These are phyloP conservation scores for Pavo muticus DNA, from an alignment of 2,113 vertebrate species.

Conservation along the genomic window DNA sequence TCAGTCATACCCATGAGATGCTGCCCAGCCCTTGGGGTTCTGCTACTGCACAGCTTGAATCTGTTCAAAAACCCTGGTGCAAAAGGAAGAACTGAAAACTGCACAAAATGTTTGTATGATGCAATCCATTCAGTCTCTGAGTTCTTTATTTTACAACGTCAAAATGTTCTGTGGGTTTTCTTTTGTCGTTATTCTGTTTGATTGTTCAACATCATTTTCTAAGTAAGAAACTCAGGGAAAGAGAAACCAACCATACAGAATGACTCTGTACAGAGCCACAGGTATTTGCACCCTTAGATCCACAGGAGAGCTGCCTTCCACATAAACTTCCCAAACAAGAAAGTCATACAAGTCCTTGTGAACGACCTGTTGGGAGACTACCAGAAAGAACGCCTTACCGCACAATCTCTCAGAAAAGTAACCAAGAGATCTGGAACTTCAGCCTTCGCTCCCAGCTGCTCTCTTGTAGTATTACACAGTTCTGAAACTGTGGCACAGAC, in stretches of 20 bases:
- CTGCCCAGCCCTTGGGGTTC: neutral
- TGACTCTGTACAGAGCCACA: neutral
- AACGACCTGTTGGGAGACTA: neutral
- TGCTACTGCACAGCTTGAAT: neutral
- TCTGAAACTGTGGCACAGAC: neutral
- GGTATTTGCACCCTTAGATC: neutral
- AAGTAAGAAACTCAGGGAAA: neutral
- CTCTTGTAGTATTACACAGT: neutral
- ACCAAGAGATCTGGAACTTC: neutral
- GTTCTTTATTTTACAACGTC: neutral
- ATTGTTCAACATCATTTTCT: neutral
- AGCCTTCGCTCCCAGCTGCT: neutral
- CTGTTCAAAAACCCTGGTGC: neutral
- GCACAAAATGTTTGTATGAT: neutral
- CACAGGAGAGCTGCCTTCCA: neutral
- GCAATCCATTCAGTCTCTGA: neutral
- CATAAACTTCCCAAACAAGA: neutral
- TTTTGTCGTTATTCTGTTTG: neutral
- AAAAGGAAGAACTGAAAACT: neutral
- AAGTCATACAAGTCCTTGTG: neutral
- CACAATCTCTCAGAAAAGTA: neutral
- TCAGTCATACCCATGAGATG: rapidly evolving
- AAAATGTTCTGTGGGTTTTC: neutral
- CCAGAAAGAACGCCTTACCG: neutral
- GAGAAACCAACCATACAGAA: neutral